Base-by-base conservation (phyloP, 2,113 vertebrate genomes). In the Suncus etruscus region DNA sequence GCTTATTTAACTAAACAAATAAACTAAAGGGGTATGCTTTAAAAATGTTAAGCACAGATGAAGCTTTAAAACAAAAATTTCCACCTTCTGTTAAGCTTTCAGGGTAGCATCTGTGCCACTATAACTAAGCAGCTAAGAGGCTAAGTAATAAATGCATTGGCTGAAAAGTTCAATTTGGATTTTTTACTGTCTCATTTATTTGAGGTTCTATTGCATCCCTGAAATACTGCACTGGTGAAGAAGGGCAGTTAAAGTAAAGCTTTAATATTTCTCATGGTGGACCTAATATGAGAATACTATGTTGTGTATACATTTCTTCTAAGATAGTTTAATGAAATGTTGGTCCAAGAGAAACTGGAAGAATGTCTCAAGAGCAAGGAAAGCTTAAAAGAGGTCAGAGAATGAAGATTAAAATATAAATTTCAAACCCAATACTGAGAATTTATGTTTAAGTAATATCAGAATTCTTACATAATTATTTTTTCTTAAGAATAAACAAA, bases 41-140 rank as follows among this genome's bases (percentile, higher is more conserved):
- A 54, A 54, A 54, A 54, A 54, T 39, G 69, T 83, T 8, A 54
- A 81, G 45, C n/a, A 86, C 81, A 90, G 80, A 80, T 72, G 90
- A 95, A 83, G 69, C 27, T 91, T 96, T 83, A 70, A 92, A 89
- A 95, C 89, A 81, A 91, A 86, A 50, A 65, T 88, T 94, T 22
- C 73, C 77, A 87, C 90, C 90, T 87, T 91, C 88, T 91, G 92
- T 73, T 80, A 82, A 74, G 83, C 66, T 86, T 85, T 89, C 73
- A 66, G 31, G 68, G 20, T 84, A 54, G 73, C 92, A 91, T 94
- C 91, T 93, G 89, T 89, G 86, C 66, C 86, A 93, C 69, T 76
- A 69, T 82, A 84, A 91, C 39, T 77, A 87, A 94, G 75, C 83
- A 93, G 75, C 76, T 89, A 87, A 94, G 87, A 90, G 89, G 69